phyloP scores from a whole-genome alignment of 2,888 invertebrate species.

The Apodemia duryi region DNA sequence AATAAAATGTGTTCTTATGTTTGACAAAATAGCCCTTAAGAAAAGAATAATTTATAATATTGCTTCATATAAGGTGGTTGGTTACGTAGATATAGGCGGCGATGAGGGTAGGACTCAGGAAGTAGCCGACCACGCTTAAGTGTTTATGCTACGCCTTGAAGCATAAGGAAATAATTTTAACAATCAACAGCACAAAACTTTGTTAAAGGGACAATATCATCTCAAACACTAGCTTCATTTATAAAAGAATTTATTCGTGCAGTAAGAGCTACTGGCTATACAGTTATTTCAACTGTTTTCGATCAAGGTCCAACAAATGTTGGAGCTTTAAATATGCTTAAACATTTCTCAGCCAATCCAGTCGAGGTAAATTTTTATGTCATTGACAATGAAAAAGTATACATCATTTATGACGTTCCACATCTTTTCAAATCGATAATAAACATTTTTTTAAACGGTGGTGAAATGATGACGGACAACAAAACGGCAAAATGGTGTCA shows the following conservation, averaged over 20 bases:
- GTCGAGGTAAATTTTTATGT: too few species aligned
- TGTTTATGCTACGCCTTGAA: conserved; percentile 30
- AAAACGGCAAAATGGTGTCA: too few species aligned
- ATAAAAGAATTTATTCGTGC: conserved; percentile 18
- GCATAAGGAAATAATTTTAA: conserved; percentile 28
- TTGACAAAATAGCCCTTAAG: conserved; percentile 31
- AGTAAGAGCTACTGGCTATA: too few species aligned
- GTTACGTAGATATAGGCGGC: conserved; percentile 27
- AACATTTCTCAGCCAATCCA: too few species aligned
- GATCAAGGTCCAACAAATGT: too few species aligned
- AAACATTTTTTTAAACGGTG: too few species aligned
- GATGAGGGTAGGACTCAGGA: conserved; percentile 13
- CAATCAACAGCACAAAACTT: conserved; percentile 33
- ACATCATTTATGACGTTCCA: too few species aligned
- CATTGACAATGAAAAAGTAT: too few species aligned
- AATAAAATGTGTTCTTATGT: conserved; percentile 25
- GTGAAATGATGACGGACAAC: too few species aligned
- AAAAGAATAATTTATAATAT: conserved; percentile 20
- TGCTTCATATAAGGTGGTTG: conserved; percentile 26
- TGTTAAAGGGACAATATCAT: conserved; percentile 28
- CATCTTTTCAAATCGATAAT: too few species aligned
- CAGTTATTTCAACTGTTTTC: too few species aligned
- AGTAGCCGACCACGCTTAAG: conserved; percentile 30
- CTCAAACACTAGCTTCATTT: conserved; percentile 21
- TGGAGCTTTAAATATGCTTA: too few species aligned